Percentiles rank a stretch among this genome's conserved stretches.
phyloP scores from a whole-genome alignment of 1,140 invertebrate genomes.

The Macrostomum lignano region DNA sequence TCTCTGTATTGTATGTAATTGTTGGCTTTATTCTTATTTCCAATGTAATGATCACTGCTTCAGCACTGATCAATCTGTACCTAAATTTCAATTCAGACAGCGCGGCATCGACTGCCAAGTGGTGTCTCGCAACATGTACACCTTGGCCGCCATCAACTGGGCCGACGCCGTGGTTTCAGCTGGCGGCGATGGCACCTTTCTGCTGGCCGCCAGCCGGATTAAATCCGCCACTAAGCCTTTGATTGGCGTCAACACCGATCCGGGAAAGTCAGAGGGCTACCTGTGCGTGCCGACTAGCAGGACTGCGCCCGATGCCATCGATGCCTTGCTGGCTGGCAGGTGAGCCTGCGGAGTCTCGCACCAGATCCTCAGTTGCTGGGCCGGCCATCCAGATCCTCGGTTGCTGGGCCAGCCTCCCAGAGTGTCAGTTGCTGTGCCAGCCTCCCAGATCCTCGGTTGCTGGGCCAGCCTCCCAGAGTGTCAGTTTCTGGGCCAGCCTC shows the following conservation, averaged over 20 bases:
- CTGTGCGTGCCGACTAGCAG: constrained; percentile 51
- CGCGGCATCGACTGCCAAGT: constrained; percentile 45
- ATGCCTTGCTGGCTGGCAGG: too few species aligned
- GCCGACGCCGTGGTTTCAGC: constrained; percentile 73
- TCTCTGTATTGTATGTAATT: too few species aligned
- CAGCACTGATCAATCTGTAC: neutral
- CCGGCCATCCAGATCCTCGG: too few species aligned
- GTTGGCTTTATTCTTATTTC: constrained; percentile 5
- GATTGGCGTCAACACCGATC: constrained; percentile 91
- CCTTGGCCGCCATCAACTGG: constrained; percentile 46
- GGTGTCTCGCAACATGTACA: constrained; percentile 44
- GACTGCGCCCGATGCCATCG: too few species aligned
- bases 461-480: too few species aligned
- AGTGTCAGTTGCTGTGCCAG: too few species aligned
- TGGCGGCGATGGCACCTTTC: constrained; percentile 89
- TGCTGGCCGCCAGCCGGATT: constrained; percentile 62
- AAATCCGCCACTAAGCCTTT: constrained; percentile 45
- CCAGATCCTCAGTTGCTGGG: too few species aligned
- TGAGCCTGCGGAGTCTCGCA: too few species aligned
- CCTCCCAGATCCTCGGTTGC: too few species aligned
- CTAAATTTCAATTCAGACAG: constrained; percentile 12
- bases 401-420: too few species aligned
- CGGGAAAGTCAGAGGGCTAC: constrained; percentile 60
- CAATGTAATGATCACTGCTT: neutral
- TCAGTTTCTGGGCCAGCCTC: too few species aligned